phyloP scores from a whole-genome alignment of 2,113 vertebrate species.

The Orycteropus afer region DNA sequence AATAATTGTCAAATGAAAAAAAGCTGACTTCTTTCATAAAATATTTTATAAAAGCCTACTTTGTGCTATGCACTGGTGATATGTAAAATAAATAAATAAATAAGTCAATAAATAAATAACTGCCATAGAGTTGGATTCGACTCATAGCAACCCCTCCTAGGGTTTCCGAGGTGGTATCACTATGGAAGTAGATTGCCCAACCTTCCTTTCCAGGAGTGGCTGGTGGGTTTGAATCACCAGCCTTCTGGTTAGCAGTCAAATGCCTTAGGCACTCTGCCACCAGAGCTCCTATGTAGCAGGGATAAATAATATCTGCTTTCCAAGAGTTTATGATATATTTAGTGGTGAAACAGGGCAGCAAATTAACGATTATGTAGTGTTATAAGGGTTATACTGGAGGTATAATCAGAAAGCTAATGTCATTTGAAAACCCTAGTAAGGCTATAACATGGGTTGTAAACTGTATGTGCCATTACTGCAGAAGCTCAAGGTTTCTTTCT shows the following conservation, averaged over 20 bases:
- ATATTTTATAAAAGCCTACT: background rate
- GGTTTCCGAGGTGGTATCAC: too few species aligned
- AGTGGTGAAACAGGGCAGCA: background rate
- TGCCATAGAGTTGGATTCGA: too few species aligned
- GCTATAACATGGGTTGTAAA: background rate
- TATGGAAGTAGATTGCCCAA: too few species aligned
- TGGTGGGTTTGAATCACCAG: too few species aligned
- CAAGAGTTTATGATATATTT: background rate
- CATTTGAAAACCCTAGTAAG: background rate
- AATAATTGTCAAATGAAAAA: constrained; percentile 31
- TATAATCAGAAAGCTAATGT: background rate
- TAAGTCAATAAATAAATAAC: too few species aligned
- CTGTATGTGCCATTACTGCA: background rate
- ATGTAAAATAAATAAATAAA: too few species aligned
- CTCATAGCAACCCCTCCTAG: too few species aligned
- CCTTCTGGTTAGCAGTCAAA: too few species aligned
- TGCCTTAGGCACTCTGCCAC: too few species aligned
- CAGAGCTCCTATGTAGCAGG: background rate
- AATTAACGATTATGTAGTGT: background rate
- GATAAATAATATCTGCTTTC: constrained; percentile 16
- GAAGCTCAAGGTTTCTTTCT: background rate
- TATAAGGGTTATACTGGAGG: background rate
- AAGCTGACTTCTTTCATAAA: constrained; percentile 17
- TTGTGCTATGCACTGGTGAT: background rate
- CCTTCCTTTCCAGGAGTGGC: too few species aligned